Percentiles rank a stretch among this genome's conserved stretches.
Evolutionary conservation across 2,113 vertebrate species (phyloP).

Genomic region (human): DNA sequence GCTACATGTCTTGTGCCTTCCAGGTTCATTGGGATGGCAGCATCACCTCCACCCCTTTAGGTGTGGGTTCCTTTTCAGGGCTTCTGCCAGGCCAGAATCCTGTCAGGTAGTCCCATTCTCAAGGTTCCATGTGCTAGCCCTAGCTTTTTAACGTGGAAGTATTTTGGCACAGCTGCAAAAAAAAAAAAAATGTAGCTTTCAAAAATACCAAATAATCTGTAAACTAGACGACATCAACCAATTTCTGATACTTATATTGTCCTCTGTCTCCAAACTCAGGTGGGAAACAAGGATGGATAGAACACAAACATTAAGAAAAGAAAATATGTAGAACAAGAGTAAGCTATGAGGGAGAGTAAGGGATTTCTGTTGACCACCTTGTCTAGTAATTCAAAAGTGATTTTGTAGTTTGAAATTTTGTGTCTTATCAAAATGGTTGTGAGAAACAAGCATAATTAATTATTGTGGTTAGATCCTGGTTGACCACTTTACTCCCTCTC

Average conservation of each 20-base stretch:
- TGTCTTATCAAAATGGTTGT: not conserved
- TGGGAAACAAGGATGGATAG: not conserved
- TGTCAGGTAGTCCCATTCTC: not conserved
- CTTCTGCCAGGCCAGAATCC: not conserved
- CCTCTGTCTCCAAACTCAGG: not conserved
- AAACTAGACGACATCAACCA: not conserved
- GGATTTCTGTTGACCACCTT: not conserved
- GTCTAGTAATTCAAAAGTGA: not conserved
- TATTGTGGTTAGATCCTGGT: not conserved
- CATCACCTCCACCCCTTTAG: not conserved
- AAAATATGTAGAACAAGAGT: not conserved
- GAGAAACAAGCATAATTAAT: not conserved
- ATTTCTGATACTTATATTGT: not conserved
- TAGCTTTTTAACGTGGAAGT: not conserved
- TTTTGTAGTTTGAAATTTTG: not conserved
- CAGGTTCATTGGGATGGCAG: not conserved
- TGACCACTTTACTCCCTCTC: not conserved
- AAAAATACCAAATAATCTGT: not conserved
- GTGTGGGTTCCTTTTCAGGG: not conserved
- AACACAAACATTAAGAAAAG: not conserved
- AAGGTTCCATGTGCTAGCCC: not conserved
- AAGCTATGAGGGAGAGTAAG: not conserved
- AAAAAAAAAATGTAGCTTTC: not conserved
- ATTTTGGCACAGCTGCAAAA: not conserved
- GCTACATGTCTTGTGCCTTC: not conserved